Conservation (phyloP, 2,797 vertebrate genomes). For the Acanthiza pusilla region DNA sequence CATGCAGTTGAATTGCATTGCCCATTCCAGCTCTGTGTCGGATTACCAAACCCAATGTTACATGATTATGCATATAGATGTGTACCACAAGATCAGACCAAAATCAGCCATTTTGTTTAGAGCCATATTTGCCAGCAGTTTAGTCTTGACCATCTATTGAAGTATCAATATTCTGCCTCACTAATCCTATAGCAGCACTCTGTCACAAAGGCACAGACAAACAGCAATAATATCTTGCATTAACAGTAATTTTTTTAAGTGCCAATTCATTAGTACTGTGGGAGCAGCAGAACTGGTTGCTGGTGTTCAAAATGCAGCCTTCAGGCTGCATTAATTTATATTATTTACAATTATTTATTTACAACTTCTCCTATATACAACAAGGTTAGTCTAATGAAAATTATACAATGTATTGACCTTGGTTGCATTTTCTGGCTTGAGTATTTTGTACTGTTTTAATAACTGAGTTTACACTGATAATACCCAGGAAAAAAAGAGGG, state of each 20-base stretch:
- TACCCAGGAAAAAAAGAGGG: neutral
- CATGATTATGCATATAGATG: fast-evolving
- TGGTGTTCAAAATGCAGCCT: neutral
- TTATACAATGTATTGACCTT: neutral
- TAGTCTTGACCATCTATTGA: neutral
- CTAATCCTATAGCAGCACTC: neutral
- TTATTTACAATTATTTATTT: too few relatives aligned
- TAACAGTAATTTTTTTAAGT: neutral
- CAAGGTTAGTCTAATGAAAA: neutral
- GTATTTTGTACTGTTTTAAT: neutral
- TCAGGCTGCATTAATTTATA: too few relatives aligned
- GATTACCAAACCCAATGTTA: neutral
- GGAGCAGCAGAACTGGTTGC: neutral
- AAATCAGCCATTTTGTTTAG: neutral
- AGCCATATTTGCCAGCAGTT: neutral
- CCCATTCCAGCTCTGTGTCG: neutral
- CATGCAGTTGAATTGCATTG: fast-evolving
- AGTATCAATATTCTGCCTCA: neutral
- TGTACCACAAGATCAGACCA: neutral
- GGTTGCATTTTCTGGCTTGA: neutral
- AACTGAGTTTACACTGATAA: neutral
- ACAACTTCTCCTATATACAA: neutral
- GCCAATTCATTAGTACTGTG: neutral
- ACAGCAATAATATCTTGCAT: neutral
- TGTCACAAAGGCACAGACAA: neutral